Evolutionary conservation across 2,888 invertebrate genomes (phyloP).

Genomic region (Leptopilina myrica): DNA sequence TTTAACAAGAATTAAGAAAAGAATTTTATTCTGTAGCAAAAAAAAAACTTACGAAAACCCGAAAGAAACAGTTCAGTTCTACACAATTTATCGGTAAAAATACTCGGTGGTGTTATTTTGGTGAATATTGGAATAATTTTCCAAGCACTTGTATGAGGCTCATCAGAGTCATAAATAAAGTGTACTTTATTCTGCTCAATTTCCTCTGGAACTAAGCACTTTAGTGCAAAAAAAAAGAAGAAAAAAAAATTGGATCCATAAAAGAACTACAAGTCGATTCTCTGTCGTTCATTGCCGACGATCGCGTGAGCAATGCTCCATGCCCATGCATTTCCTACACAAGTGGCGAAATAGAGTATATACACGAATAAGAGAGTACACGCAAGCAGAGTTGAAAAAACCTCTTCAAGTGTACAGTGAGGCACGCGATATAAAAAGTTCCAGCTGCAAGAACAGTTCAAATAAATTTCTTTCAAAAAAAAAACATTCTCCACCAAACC

Average conservation of each 20-base stretch:
- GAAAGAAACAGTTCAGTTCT: too few relatives aligned
- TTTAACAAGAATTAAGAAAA: too few relatives aligned
- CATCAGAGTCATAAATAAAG: constrained; percentile 18
- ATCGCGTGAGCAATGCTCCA: constrained; percentile 52
- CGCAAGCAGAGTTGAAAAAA: constrained; percentile 28
- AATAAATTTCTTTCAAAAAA: constrained; percentile 10
- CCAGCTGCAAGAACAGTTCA: constrained; percentile 9
- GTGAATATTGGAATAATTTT: background rate
- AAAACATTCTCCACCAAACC: background rate
- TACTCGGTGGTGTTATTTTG: background rate
- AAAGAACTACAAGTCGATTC: constrained; percentile 34
- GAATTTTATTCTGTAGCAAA: too few relatives aligned
- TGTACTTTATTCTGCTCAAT: constrained; percentile 35
- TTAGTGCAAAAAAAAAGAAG: background rate
- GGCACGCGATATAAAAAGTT: constrained; percentile 30
- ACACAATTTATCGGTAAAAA: too few relatives aligned
- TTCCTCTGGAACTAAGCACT: constrained; percentile 22
- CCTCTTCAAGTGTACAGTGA: constrained; percentile 21
- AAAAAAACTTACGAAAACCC: too few relatives aligned
- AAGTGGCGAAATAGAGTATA: constrained; percentile 44
- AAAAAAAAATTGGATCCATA: constrained; percentile 33
- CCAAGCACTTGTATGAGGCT: background rate
- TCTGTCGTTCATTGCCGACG: constrained; percentile 19
- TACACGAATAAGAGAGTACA: constrained; percentile 4
- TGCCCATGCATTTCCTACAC: constrained; percentile 49